Percentiles rank a stretch among this genome's conserved stretches.
phyloP scores from a whole-genome alignment of 2,113 vertebrate species.

The Centrocercus urophasianus region DNA sequence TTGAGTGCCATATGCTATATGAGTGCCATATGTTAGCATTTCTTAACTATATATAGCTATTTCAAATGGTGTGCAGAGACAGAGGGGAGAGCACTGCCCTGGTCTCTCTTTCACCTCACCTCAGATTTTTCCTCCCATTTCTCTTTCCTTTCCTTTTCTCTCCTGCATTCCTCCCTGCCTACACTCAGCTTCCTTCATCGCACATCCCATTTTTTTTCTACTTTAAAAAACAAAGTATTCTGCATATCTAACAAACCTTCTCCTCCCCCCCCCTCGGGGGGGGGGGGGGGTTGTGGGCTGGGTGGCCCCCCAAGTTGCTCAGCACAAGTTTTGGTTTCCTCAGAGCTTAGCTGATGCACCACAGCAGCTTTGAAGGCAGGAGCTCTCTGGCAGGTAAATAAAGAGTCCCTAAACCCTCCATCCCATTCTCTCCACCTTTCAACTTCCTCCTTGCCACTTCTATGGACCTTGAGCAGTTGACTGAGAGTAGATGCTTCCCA shows the following conservation, averaged over 20 bases:
- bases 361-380: fast-evolving
- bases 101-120: conserved; percentile 34
- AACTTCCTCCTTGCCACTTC: not conserved
- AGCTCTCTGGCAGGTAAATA: not conserved
- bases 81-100: conserved; percentile 30
- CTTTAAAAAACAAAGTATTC: conserved; percentile 16
- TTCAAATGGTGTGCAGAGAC: not conserved
- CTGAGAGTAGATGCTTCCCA: conserved; percentile 45
- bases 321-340: not conserved
- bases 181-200: conserved; percentile 39
- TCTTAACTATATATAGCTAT: conserved; percentile 64
- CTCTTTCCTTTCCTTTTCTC: not conserved
- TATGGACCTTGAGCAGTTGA: not conserved
- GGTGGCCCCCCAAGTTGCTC: fast-evolving
- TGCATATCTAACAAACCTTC: conserved; percentile 40
- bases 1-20: conserved; percentile 71
- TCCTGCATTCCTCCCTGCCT: not conserved
- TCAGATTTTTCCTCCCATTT: not conserved
- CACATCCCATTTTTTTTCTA: conserved; percentile 45
- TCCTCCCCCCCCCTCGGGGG: not conserved
- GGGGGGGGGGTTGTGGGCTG: too few species aligned
- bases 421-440: not conserved
- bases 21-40: conserved; percentile 70
- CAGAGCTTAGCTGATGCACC: not conserved
- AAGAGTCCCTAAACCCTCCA: not conserved